Base-by-base conservation (phyloP, 2,113 vertebrate species). In the Todiramphus chloris region DNA sequence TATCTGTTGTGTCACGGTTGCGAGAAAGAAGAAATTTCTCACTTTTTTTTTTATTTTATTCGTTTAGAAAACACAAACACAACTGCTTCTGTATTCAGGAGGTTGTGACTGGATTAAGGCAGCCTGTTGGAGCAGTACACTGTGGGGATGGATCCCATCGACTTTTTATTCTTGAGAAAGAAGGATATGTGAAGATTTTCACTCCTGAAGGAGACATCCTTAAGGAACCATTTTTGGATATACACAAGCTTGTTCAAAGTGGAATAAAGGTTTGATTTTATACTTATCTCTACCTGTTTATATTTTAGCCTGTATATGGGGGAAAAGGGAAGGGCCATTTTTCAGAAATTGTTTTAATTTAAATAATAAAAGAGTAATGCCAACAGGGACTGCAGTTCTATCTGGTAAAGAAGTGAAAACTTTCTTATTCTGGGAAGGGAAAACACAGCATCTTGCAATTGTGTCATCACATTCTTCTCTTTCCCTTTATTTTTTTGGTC, bases 171-270 rank as follows among this genome's bases (percentile, higher is more conserved):
- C 98, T 99, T 88, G 99, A 99, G 97, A 99, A 99, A 90, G 99
- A 99, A 97, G 99, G 99, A n/a, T 99, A 99, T 4, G 98, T 99
- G 94, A 98, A 98, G 96, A 99, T 99, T 93, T 98, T 99, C 83
- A 98, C 97, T 92, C 98, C 99, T 1, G 98, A 99, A 97, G 98
- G 99, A 87, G 98, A 99, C 83, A 98, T 99, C 82, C 89, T 99
- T 96, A 99, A 99, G 97, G 99, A 99, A 94, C 99, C 99, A 94
- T 99, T 99, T 98, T 97, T 99, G 96, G 99, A 99, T 97, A 99
- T 99, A 98, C 99, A 99, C 98, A 99, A 99, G 98, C 98, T 99
- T 97, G 99, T 99, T 97, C 99, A 99, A 97, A 99, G 98, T 76
- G 99, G 99, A 97, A 98, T 99, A 96, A 99, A 99, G 99, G 99